phyloP scores from a whole-genome alignment of 2,113 vertebrate species.

The Pedetes capensis region DNA sequence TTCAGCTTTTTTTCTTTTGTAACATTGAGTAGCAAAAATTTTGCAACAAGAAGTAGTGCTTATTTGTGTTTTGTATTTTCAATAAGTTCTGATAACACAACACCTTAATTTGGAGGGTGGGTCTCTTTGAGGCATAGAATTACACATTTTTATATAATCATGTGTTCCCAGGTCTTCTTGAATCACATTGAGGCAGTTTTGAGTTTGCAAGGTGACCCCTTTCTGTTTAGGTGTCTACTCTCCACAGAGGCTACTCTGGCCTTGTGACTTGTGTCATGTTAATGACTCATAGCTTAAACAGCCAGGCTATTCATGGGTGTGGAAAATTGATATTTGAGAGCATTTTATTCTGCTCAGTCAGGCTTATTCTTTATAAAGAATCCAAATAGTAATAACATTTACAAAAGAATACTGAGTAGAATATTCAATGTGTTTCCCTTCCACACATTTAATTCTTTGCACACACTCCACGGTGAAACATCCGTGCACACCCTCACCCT shows the following conservation, averaged over 20 bases:
- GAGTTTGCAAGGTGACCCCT: not conserved
- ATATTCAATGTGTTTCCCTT: not conserved
- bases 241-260: not conserved
- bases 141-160: not conserved
- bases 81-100: not conserved
- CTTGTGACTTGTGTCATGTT: not conserved
- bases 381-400: slow-evolving; percentile 29
- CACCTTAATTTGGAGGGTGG: not conserved
- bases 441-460: not conserved
- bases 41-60: not conserved
- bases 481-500: not conserved
- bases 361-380: slow-evolving; percentile 40
- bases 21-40: not conserved
- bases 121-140: not conserved
- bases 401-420: not conserved
- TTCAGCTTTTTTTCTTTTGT: slow-evolving; percentile 13
- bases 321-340: slow-evolving; percentile 58
- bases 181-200: not conserved
- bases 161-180: not conserved
- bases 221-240: not conserved
- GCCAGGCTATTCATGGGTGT: slow-evolving; percentile 17
- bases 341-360: slow-evolving; percentile 59
- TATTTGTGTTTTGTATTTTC: not conserved
- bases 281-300: slow-evolving; percentile 20
- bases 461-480: too few relatives aligned